phyloP scores from a whole-genome alignment of 1,140 invertebrate genomes.

The Coboldia fuscipes region DNA sequence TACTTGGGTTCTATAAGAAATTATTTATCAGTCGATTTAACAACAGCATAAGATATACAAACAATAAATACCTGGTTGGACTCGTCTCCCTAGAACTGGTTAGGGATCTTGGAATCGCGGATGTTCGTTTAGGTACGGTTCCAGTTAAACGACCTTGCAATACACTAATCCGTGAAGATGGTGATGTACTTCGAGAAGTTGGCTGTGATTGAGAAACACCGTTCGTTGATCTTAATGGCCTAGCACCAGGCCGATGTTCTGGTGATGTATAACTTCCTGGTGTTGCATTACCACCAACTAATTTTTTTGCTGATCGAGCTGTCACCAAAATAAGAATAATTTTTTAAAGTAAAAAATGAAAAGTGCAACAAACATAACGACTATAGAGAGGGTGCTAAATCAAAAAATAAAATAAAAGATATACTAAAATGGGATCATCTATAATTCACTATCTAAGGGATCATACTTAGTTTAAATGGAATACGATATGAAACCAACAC shows the following conservation, averaged over 20 bases:
- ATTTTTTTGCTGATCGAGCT: slow-evolving; percentile 42
- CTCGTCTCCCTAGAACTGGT: slow-evolving; percentile 43
- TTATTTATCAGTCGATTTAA: too few species aligned
- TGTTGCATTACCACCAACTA: slow-evolving; percentile 22
- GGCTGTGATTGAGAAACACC: slow-evolving; percentile 80
- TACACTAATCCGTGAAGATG: slow-evolving; percentile 45
- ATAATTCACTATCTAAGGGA: too few species aligned
- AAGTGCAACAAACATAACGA: too few species aligned
- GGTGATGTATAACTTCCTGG: slow-evolving; percentile 20
- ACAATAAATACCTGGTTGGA: slow-evolving; percentile 21
- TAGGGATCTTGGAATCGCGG: slow-evolving; percentile 50
- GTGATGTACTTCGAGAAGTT: slow-evolving; percentile 67
- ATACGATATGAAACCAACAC: too few species aligned
- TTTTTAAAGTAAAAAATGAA: too few species aligned
- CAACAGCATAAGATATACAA: too few species aligned
- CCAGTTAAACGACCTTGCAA: slow-evolving; percentile 16
- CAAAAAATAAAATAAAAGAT: too few species aligned
- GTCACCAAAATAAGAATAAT: slow-evolving; percentile 6
- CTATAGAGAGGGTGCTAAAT: too few species aligned
- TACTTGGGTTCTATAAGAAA: too few species aligned
- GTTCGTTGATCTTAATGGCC: slow-evolving; percentile 27
- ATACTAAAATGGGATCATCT: too few species aligned
- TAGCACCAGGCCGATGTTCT: slow-evolving; percentile 39
- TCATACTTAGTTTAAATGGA: too few species aligned
- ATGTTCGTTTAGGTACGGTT: slow-evolving; percentile 26